Evolutionary conservation across 2,113 vertebrate species (phyloP).

Genomic region (Poecilia latipinna): DNA sequence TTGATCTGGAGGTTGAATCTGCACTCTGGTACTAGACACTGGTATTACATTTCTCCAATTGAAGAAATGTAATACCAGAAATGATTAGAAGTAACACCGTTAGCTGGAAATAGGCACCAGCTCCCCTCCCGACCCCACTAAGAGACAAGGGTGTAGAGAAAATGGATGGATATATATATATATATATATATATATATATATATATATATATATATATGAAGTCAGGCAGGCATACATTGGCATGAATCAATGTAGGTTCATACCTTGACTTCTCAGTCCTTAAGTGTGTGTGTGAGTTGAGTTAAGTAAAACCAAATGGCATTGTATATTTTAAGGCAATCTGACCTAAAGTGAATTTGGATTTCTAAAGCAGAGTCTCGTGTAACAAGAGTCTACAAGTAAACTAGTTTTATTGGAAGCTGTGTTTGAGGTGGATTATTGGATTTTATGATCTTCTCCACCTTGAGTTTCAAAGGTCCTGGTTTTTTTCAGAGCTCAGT

Average conservation of each 20-base stretch:
- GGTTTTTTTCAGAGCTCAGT: conserved; percentile 32
- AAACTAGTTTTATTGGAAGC: conserved; percentile 67
- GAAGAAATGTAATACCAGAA: no score
- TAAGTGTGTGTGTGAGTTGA: conserved; percentile 28
- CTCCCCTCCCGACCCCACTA: no score
- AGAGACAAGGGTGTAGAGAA: no score
- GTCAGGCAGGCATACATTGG: neutral
- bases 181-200: no score
- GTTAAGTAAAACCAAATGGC: conserved; percentile 37
- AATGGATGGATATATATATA: no score
- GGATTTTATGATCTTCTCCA: conserved; percentile 61
- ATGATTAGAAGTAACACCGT: no score
- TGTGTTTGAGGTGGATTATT: conserved; percentile 56
- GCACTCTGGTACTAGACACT: no score
- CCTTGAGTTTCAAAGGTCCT: conserved; percentile 52
- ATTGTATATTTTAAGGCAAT: conserved; percentile 42
- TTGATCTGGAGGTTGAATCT: no score
- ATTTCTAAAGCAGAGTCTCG: conserved; percentile 31
- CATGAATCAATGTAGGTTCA: conserved; percentile 31
- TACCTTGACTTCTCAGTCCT: neutral
- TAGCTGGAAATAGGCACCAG: no score
- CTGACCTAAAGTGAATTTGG: conserved; percentile 18
- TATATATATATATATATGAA: no score
- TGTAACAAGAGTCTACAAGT: conserved; percentile 62
- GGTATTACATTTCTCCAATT: no score